These are phyloP conservation scores for Pseudorhombus dupliciocellatus DNA, from an alignment of 2,113 vertebrate genomes.

Conservation along the genomic window DNA sequence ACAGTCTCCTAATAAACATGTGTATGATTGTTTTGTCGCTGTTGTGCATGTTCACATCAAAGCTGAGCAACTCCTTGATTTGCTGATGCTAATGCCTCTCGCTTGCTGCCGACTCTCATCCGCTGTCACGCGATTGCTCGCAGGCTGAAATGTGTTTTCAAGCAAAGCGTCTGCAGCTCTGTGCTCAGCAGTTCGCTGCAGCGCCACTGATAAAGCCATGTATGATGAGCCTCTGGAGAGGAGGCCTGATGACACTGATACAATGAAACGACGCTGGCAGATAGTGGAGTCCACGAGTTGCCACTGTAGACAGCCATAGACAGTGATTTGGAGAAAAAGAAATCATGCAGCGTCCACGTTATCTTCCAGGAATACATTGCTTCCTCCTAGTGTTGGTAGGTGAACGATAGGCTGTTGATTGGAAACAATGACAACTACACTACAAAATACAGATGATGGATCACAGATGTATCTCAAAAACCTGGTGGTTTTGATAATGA, in stretches of 20 bases:
- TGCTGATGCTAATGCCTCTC: slow-evolving; percentile 1
- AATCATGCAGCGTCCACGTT: neutral
- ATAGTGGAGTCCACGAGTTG: slow-evolving; percentile 10
- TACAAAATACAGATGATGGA: too few species aligned
- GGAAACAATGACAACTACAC: neutral
- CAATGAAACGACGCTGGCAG: slow-evolving; percentile 19
- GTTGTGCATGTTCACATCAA: slow-evolving; percentile 18
- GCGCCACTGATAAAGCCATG: slow-evolving; percentile 31
- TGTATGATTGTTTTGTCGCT: neutral
- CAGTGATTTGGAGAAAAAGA: neutral
- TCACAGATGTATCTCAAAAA: neutral
- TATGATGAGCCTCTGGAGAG: slow-evolving; percentile 33
- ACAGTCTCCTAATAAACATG: neutral
- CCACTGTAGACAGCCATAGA: neutral
- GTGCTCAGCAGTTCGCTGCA: slow-evolving; percentile 30
- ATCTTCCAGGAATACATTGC: neutral
- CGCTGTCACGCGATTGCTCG: slow-evolving; percentile 29
- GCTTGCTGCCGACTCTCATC: neutral
- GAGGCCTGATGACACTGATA: slow-evolving; percentile 26
- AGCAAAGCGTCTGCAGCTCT: slow-evolving; percentile 14
- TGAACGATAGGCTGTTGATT: neutral
- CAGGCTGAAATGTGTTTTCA: slow-evolving; percentile 48
- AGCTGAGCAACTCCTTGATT: slow-evolving; percentile 14
- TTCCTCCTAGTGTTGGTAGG: neutral
- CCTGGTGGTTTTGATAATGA: neutral